Evolutionary conservation across 1,140 invertebrate species (phyloP), one percentile per base, ranked within the genome.

Genomic region (Drosophila sucinea): DNA sequence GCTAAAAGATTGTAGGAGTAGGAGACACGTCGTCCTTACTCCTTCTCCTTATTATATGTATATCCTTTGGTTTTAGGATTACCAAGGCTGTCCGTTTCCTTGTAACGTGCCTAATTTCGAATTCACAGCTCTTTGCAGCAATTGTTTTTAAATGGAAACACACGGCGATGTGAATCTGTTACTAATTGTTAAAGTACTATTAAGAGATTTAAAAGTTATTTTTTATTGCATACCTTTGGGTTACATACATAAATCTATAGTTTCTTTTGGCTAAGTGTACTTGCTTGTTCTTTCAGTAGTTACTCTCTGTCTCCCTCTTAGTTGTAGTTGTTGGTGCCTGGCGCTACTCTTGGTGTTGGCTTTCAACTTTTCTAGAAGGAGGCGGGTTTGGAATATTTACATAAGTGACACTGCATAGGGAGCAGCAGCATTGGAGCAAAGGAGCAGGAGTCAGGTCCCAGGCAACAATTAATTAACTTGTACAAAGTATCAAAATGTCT

Each of bases 391-490:
- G 77, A 80, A 87, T 87, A 87, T 87, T 87, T 87, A 84, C 85
- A 87, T 82, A 87, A 87, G 84, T 89, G 83, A 80, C 83, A 87
- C 68, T 80, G 73, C 77, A 87, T 64, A 79, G 44, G 44, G 44
- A 51, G 44, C 44, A 29, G 29, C 60, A 55, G 68, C 58, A 35
- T 11, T 7, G 32, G 64, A 29, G 10, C 38, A 25, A 41, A 40
- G 25, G n/a, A 44, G 56, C 44, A 33, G 41, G 67, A 61, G 77
- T 58, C 63, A 38, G 70, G 79, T 65, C 70, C 70, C 76, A 79
- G 77, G 77, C 77, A 89, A 87, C 84, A 87, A 87, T 87, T 87
- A 87, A 87, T 87, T 87, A 87, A 87, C 84, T 87, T 87, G 84
- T 87, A 87, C 74, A 64, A 82, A 73, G 83, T 85, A 85, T 87